Conservation (phyloP, 2,797 vertebrate species). For the Pyrocephalus nanus region DNA sequence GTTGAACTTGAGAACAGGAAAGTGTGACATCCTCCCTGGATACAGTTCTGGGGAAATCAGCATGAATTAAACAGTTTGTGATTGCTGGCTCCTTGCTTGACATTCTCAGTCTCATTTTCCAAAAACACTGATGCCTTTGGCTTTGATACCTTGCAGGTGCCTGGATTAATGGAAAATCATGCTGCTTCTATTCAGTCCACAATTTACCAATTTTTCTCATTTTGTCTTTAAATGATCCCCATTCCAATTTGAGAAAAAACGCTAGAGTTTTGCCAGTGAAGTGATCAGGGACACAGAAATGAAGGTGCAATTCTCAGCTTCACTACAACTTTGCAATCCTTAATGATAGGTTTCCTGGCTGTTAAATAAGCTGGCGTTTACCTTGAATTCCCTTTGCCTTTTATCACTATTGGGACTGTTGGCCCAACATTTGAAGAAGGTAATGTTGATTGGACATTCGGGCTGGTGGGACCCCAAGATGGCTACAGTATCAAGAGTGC, state of each 20-base stretch:
- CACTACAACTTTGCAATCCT: not conserved
- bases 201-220: not conserved
- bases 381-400: not conserved
- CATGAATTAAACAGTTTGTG: not conserved
- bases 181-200: not conserved
- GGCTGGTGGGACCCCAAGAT: not conserved
- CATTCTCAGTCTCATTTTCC: not conserved
- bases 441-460: not conserved
- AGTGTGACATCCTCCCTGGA: not conserved
- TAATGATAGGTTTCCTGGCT: not conserved
- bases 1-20: not conserved
- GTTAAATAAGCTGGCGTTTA: not conserved
- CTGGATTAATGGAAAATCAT: not conserved
- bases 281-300: not conserved
- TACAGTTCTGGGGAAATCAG: not conserved
- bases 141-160: constrained; percentile 12
- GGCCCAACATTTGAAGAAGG: not conserved
- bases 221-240: not conserved
- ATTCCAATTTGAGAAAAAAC: not conserved
- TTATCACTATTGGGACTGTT: not conserved
- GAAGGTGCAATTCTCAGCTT: not conserved
- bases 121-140: not conserved
- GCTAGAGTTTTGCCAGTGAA: not conserved
- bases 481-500: not conserved
- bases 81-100: not conserved